Conservation (phyloP, 2,888 invertebrate genomes). For the Camptogramma bilineatum region DNA sequence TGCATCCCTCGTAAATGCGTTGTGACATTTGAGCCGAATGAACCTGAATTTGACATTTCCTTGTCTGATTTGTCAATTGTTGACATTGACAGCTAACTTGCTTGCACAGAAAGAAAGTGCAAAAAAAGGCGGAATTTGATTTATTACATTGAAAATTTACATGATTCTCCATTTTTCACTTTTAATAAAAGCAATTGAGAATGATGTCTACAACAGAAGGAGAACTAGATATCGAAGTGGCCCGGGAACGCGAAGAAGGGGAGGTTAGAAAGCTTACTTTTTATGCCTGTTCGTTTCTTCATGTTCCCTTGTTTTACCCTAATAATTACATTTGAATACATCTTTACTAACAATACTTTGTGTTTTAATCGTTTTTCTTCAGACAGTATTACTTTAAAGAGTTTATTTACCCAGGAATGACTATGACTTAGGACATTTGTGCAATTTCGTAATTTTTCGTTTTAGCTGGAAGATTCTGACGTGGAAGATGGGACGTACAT, state of each 20-base stretch:
- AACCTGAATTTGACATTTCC: too few relatives aligned
- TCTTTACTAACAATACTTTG: neutral
- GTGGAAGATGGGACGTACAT: constrained; percentile 84
- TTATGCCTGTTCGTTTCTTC: constrained; percentile 8
- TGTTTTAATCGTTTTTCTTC: neutral
- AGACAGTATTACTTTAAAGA: neutral
- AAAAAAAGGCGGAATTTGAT: constrained; percentile 65
- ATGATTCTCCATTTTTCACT: constrained; percentile 60
- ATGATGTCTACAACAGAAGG: constrained; percentile 87
- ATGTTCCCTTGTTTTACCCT: constrained; percentile 2
- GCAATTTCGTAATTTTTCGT: constrained; percentile 33
- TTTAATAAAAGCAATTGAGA: constrained; percentile 48
- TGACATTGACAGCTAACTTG: constrained; percentile 55
- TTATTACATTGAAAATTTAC: constrained; percentile 62
- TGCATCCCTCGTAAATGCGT: neutral
- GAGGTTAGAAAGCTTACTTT: constrained; percentile 83
- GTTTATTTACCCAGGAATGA: constrained; percentile 6
- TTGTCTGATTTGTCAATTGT: constrained; percentile 25
- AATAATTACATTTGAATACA: neutral
- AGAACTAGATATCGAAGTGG: constrained; percentile 84
- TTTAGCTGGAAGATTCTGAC: constrained; percentile 80
- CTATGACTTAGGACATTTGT: constrained; percentile 22
- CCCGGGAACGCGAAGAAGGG: constrained; percentile 88
- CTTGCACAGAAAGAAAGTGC: constrained; percentile 19
- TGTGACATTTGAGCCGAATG: too few relatives aligned